Percentiles rank a stretch among this genome's conserved stretches.
These are phyloP conservation scores for Noctua janthina DNA, from an alignment of 2,888 invertebrate species.

Conservation along the genomic window DNA sequence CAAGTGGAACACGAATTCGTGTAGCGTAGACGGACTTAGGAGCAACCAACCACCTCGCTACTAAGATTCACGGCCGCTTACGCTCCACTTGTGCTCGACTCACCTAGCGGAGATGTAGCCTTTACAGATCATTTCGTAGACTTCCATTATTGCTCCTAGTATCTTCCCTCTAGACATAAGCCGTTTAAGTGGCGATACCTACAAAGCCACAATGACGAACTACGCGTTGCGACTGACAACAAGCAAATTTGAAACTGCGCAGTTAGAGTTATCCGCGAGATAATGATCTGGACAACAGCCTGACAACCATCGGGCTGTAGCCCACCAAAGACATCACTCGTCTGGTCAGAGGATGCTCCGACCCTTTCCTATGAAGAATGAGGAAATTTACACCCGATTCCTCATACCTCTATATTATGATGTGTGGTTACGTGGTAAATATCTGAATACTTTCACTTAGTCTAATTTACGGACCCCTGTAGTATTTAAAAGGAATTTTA, in stretches of 20 bases:
- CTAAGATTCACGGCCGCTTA: background rate
- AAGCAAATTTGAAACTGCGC: background rate
- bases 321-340: background rate
- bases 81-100: background rate
- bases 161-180: background rate
- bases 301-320: background rate
- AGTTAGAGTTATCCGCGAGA: background rate
- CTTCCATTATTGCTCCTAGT: background rate
- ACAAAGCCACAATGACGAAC: background rate
- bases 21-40: too few relatives aligned
- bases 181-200: background rate
- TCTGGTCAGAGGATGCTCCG: background rate
- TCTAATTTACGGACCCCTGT: background rate
- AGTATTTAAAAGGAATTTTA: background rate
- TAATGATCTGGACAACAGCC: background rate
- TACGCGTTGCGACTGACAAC: background rate
- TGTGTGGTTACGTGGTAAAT: background rate
- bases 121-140: background rate
- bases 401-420: background rate
- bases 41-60: background rate
- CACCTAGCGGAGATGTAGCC: background rate
- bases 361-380: background rate
- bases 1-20: background rate
- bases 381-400: background rate
- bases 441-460: background rate